Percentiles rank a stretch among this genome's conserved stretches.
phyloP scores from a whole-genome alignment of 2,888 invertebrate species.

The Epistrophe eligans region DNA sequence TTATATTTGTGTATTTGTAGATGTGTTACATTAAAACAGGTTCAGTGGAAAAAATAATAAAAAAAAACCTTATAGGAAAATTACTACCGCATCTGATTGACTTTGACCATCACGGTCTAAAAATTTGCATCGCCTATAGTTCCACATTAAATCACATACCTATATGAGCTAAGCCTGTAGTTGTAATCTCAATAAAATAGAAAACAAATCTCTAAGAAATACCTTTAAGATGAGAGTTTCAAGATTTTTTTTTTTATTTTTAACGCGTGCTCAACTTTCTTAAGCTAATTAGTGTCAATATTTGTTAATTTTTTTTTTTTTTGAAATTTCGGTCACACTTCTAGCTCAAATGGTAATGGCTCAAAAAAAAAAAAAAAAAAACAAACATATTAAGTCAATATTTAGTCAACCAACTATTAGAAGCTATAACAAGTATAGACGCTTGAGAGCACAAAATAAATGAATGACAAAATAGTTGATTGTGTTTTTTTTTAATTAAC shows the following conservation, averaged over 20 bases:
- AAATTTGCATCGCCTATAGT: constrained; percentile 56
- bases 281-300: constrained; percentile 6
- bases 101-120: constrained; percentile 74
- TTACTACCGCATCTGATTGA: constrained; percentile 54
- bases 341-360: neutral
- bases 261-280: neutral
- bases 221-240: neutral
- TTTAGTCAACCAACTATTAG: constrained; percentile 24
- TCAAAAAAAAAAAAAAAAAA: constrained; percentile 16
- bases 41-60: neutral
- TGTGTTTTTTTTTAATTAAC: neutral
- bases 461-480: neutral
- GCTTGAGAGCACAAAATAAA: constrained; percentile 32
- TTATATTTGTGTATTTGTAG: neutral
- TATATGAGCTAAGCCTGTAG: too few relatives aligned
- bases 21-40: constrained; percentile 6
- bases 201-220: neutral
- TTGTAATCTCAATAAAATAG: constrained; percentile 8
- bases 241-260: neutral
- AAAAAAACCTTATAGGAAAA: neutral
- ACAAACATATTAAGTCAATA: constrained; percentile 38
- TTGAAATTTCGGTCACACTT: constrained; percentile 22
- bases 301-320: neutral
- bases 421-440: neutral
- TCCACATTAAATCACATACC: neutral